phyloP scores from a whole-genome alignment of 2,797 vertebrate species.

The Pseudocheirus occidentalis region DNA sequence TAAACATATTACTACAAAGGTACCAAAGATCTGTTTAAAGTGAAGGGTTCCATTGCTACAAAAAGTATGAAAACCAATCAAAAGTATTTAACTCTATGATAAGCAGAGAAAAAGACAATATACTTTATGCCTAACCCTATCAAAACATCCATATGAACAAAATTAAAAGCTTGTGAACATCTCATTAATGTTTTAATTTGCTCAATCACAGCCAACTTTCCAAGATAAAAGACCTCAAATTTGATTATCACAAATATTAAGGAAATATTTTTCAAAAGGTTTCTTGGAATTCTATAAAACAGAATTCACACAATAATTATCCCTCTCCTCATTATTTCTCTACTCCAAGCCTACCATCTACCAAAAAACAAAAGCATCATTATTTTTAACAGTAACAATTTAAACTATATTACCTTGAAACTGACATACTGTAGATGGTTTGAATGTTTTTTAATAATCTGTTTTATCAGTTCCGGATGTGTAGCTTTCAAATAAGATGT shows the following conservation, averaged over 20 bases:
- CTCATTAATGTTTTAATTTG: neutral
- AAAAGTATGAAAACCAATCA: neutral
- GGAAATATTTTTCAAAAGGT: neutral
- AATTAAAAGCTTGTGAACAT: neutral
- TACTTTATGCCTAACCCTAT: neutral
- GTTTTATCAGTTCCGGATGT: constrained; percentile 97
- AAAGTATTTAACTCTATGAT: neutral
- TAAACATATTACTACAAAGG: neutral
- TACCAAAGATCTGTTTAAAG: neutral
- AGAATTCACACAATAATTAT: neutral
- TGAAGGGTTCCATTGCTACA: neutral
- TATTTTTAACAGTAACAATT: constrained; percentile 47
- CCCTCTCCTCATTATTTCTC: neutral
- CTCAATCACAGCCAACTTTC: neutral
- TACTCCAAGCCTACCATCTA: neutral
- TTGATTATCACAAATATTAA: neutral
- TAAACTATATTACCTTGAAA: constrained; percentile 92
- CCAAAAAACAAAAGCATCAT: constrained; percentile 5
- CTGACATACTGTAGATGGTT: constrained; percentile 98
- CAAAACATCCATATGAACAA: neutral
- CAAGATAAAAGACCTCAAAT: neutral
- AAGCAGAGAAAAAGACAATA: neutral
- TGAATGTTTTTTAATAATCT: constrained; percentile 98
- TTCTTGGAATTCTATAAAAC: neutral
- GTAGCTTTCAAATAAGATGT: constrained; percentile 98